Conservation (phyloP, 2,888 invertebrate species). For the Mechanitis mazaeus region DNA sequence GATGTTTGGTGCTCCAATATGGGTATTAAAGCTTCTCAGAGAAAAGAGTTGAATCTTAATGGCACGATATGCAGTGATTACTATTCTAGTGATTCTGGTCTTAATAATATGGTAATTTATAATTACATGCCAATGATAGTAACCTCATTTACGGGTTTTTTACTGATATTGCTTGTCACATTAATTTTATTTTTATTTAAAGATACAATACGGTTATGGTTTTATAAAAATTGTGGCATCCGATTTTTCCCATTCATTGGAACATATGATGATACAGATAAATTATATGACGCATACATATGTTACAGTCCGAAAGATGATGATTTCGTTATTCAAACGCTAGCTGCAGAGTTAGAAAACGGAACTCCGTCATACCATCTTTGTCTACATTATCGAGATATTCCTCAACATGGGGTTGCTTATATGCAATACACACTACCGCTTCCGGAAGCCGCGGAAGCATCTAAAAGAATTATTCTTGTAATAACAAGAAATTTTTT, state of each 20-base stretch:
- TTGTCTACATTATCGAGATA: constrained; percentile 92
- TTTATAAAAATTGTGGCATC: constrained; percentile 90
- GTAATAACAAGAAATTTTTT: constrained; percentile 92
- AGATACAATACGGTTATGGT: constrained; percentile 90
- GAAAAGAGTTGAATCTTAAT: constrained; percentile 87
- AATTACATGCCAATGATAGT: constrained; percentile 91
- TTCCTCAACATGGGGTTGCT: constrained; percentile 82
- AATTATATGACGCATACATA: constrained; percentile 94
- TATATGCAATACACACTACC: constrained; percentile 84
- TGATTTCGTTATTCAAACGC: constrained; percentile 90
- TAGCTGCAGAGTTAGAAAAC: constrained; percentile 91
- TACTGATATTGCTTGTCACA: constrained; percentile 84
- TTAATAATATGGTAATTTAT: constrained; percentile 87
- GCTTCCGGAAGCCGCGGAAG: constrained; percentile 91
- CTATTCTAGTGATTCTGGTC: constrained; percentile 87
- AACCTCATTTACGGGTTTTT: constrained; percentile 84
- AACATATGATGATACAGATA: constrained; percentile 87
- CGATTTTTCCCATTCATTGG: constrained; percentile 85
- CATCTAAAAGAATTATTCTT: constrained; percentile 89
- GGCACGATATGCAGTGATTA: constrained; percentile 91
- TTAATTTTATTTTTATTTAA: constrained; percentile 90
- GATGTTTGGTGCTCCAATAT: constrained; percentile 88
- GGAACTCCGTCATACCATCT: constrained; percentile 87
- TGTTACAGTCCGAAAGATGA: constrained; percentile 95
- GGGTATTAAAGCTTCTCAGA: constrained; percentile 81